Percentiles rank a stretch among this genome's conserved stretches.
phyloP scores from a whole-genome alignment of 2,113 vertebrate genomes.

The Ailurus styani region DNA sequence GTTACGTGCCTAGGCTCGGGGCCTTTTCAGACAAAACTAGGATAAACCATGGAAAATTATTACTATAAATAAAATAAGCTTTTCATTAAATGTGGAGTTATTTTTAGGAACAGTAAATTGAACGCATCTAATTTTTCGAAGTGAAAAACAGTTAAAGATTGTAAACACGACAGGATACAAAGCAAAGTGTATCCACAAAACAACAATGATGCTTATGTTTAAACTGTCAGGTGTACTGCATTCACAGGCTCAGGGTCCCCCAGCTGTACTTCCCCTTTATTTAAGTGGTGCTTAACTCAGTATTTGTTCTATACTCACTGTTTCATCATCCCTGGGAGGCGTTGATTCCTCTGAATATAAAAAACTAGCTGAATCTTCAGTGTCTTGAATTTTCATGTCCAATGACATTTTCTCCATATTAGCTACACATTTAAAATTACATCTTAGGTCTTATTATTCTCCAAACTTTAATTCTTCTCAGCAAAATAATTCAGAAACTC shows the following conservation, averaged over 20 bases:
- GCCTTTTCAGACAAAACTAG: neutral
- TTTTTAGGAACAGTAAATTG: neutral
- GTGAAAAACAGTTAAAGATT: neutral
- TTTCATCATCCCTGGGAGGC: neutral
- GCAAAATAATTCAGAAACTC: neutral
- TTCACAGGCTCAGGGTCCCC: neutral
- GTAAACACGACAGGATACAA: neutral
- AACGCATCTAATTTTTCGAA: neutral
- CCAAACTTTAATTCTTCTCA: neutral
- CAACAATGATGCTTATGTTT: neutral
- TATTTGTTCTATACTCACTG: neutral
- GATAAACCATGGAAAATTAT: neutral
- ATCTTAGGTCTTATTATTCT: neutral
- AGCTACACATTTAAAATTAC: neutral
- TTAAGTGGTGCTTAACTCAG: neutral
- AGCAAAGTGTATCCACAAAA: neutral
- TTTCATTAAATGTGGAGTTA: neutral
- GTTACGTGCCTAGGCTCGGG: neutral
- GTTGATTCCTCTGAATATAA: neutral
- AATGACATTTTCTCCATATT: neutral
- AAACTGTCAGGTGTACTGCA: neutral
- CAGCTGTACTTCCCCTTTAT: neutral
- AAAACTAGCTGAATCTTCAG: neutral
- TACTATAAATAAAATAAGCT: neutral
- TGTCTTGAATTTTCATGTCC: neutral